Percentiles rank a stretch among this genome's conserved stretches.
Conservation (phyloP, 1,140 invertebrate species). For the Cyphomyrmex costatus region DNA sequence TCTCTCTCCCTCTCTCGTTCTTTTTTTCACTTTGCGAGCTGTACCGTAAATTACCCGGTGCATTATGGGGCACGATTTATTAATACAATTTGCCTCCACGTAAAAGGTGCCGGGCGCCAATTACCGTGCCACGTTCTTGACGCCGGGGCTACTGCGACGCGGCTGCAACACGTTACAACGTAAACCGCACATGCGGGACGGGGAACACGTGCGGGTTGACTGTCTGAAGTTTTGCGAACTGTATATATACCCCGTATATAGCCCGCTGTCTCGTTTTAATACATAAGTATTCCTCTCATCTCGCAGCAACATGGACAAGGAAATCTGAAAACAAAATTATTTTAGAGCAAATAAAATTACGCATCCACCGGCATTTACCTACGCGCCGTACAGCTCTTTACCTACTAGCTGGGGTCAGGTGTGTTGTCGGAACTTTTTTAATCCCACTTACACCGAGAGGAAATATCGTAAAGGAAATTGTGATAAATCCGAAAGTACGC, state of each 20-base stretch:
- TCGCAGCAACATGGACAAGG: slow-evolving; percentile 31
- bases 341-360: slow-evolving; percentile 59
- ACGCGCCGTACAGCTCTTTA: slow-evolving; percentile 39
- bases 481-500: slow-evolving; percentile 45
- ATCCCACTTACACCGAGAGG: slow-evolving; percentile 45
- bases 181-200: slow-evolving; percentile 63
- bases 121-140: slow-evolving; percentile 62
- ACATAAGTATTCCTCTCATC: slow-evolving; percentile 47
- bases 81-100: slow-evolving; percentile 71
- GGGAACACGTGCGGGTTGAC: slow-evolving; percentile 37
- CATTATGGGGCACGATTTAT: slow-evolving; percentile 69
- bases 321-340: slow-evolving; percentile 54
- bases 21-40: slow-evolving; percentile 33
- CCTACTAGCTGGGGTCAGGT: slow-evolving; percentile 40
- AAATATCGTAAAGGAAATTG: slow-evolving; percentile 52
- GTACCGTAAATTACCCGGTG: slow-evolving; percentile 54
- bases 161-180: slow-evolving; percentile 61
- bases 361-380: slow-evolving; percentile 14
- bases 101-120: slow-evolving; percentile 62
- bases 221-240: slow-evolving; percentile 51
- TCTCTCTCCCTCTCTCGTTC: neutral
- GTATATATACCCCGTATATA: no score
- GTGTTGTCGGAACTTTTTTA: slow-evolving; percentile 59
- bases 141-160: slow-evolving; percentile 44
- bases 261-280: slow-evolving; percentile 51